Evolutionary conservation across 2,113 vertebrate species (phyloP).

Genomic region (Upupa epops): DNA sequence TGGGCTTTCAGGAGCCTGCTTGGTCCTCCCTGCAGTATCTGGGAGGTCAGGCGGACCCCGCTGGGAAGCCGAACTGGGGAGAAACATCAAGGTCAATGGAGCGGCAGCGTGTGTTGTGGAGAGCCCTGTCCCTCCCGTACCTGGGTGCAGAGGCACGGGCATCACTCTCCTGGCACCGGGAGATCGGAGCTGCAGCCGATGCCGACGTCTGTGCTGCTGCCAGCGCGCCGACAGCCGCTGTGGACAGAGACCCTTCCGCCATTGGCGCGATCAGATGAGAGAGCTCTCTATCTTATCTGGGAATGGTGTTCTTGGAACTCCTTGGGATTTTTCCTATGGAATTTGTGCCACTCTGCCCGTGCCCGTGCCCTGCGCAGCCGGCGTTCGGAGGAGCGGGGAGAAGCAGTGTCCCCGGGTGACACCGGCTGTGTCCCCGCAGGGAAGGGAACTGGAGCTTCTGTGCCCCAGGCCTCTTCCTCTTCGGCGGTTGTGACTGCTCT

Average conservation of each 20-base stretch:
- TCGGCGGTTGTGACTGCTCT: background rate
- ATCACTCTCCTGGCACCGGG: background rate
- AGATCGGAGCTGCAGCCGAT: background rate
- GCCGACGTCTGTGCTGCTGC: background rate
- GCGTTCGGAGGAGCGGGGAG: background rate
- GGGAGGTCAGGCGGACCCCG: background rate
- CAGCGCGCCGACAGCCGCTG: background rate
- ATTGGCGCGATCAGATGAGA: too few species aligned
- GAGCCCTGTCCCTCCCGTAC: background rate
- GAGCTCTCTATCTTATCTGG: background rate
- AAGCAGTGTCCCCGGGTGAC: background rate
- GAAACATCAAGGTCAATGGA: background rate
- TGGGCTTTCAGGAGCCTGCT: too few species aligned
- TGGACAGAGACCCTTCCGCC: background rate
- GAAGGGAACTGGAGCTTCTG: too few species aligned
- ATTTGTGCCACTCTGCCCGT: background rate
- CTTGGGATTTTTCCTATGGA: background rate
- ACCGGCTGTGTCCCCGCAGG: too few species aligned
- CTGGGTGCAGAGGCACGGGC: background rate
- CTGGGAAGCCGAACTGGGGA: background rate
- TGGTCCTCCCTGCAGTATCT: too few species aligned
- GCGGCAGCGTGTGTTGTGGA: background rate
- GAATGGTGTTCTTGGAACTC: background rate
- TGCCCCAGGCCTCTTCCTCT: background rate
- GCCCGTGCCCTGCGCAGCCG: accelerated